Evolutionary conservation across 2,888 invertebrate species (phyloP).

Genomic region (Spicauda simplicius): DNA sequence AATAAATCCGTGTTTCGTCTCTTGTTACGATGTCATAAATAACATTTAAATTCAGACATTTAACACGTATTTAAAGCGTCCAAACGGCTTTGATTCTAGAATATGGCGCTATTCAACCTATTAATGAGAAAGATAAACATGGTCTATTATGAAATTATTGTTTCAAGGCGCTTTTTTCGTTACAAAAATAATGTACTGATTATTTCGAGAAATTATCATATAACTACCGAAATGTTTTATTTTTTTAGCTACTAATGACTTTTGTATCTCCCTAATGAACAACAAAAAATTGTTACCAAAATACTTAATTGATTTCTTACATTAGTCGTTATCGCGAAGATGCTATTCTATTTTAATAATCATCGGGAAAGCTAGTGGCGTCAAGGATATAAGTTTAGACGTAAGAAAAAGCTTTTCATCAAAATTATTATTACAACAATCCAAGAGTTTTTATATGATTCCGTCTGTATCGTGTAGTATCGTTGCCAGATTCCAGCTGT

Average conservation of each 20-base stretch:
- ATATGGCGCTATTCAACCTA: neutral
- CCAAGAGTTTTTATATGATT: constrained; percentile 32
- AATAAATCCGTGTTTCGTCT: constrained; percentile 20
- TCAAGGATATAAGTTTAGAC: constrained; percentile 3
- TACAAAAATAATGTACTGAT: too few relatives aligned
- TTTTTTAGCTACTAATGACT: too few relatives aligned
- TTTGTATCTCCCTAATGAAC: too few relatives aligned
- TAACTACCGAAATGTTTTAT: too few relatives aligned
- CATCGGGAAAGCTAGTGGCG: neutral
- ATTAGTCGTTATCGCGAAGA: too few relatives aligned
- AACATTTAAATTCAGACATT: neutral
- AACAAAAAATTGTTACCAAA: too few relatives aligned
- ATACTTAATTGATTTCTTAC: too few relatives aligned
- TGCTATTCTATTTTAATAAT: neutral
- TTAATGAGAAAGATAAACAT: too few relatives aligned
- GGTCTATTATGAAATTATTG: too few relatives aligned
- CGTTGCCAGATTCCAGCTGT: constrained; percentile 36
- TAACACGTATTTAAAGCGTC: neutral
- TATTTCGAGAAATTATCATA: too few relatives aligned
- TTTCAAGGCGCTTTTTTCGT: too few relatives aligned
- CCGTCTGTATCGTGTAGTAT: constrained; percentile 29
- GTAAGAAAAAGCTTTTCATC: constrained; percentile 23
- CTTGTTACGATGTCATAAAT: constrained; percentile 3
- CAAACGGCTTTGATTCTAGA: neutral
- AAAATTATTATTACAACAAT: constrained; percentile 18